Conservation (phyloP, 2,797 vertebrate species). For the Odontamblyopus rebecca region DNA sequence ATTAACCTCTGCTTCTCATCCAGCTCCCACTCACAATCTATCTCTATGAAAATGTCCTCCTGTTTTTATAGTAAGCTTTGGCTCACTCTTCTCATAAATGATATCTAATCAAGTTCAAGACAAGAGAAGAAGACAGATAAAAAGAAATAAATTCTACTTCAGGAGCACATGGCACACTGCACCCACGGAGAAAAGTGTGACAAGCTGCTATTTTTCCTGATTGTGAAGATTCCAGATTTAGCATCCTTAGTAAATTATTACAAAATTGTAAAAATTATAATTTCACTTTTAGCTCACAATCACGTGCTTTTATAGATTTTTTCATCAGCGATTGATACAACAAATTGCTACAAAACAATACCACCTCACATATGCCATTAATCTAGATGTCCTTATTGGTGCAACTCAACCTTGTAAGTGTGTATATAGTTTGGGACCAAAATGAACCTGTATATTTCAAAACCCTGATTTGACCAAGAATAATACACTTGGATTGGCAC, state of each 20-base stretch:
- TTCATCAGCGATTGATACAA: background rate
- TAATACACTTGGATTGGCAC: too few relatives aligned
- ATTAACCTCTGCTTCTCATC: conserved; percentile 59
- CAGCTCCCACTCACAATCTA: conserved; percentile 15
- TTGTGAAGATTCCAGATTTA: background rate
- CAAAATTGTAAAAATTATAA: background rate
- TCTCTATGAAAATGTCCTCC: background rate
- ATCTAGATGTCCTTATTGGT: too few relatives aligned
- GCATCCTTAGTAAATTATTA: background rate
- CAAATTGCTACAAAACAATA: background rate
- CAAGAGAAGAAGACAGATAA: too few relatives aligned
- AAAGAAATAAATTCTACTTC: background rate
- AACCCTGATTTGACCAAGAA: too few relatives aligned
- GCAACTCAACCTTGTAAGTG: too few relatives aligned
- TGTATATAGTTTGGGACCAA: too few relatives aligned
- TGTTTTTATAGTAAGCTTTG: background rate
- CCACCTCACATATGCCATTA: background rate
- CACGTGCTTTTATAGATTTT: background rate
- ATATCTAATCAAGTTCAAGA: background rate
- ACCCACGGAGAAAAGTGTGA: background rate
- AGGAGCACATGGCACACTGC: background rate
- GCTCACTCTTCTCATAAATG: background rate
- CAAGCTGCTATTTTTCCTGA: background rate
- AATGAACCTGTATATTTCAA: too few relatives aligned
- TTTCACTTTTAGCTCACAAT: background rate